Base-by-base conservation (phyloP, 1,140 invertebrate species). In the Aphidius ervi region DNA sequence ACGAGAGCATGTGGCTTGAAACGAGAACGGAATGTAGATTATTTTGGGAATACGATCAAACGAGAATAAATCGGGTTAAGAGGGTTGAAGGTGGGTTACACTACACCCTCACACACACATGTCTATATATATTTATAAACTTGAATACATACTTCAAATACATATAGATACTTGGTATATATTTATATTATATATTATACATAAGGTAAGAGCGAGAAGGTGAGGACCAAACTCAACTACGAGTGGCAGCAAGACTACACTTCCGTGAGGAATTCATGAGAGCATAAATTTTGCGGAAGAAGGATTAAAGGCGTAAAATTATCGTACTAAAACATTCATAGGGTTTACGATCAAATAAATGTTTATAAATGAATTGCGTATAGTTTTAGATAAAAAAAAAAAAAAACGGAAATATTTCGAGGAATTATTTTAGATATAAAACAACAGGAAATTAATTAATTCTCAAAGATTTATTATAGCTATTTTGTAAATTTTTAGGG, bases 11-110 rank as follows among this genome's bases (percentile, higher is more conserved):
- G 52, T 39, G n/a, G 39, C 48, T 31, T 46, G 43, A 47, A 55
- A 60, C 59, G 52, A 54, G 46, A 56, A 20, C 23, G 59, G 42
- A 46, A 60, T 60, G 59, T 45, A 60, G 50, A 60, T 60, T 60
- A 60, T 60, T 60, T 60, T 60, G 59, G 52, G 45, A 55, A 54
- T 47, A 60, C 49, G 23, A 60, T 60, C 59, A 60, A 60, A 60
- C 52, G 45, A 9, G 45, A 42, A 37, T 55, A 52, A 60, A 60
- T 60, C 37, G 37, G 59, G 59, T 60, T 52, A 60, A 60, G 53
- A 55, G 42, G 9, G 42, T 43, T 7, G 42, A 37, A 10, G 49
- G 31, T 37, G 49, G 16, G 49, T 8, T 7, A 5, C 31, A 23
- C 23, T 23, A 16, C 16, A 16, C 16, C 16, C 16, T 6, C 6